Base-by-base conservation (phyloP, 1,140 invertebrate genomes). In the Meloidogyne chitwoodi region DNA sequence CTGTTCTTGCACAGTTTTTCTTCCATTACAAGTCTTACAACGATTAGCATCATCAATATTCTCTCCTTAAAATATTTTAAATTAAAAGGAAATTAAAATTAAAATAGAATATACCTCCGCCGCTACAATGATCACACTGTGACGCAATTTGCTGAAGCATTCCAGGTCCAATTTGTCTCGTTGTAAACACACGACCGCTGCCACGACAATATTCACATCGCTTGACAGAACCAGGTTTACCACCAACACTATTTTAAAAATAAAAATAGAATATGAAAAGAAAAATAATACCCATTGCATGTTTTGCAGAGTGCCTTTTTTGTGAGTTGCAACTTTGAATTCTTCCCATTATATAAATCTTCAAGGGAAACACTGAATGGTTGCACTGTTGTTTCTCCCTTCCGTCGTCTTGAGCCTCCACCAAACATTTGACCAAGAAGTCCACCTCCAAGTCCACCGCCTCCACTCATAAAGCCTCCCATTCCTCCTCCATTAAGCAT, bases 1-100 rank as follows among this genome's bases (percentile, higher is more conserved):
- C 38, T 88, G 86, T 72, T 91, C 89, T 76, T 88, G 85, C 3
- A 88, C 83, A 29, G 88, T 88, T 83, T 90, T 90, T 26, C 88
- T 86, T 11, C 90, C 90, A 29, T 90, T 90, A 87, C 94, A 96
- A 61, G 88, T 89, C 81, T 90, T 90, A 87, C 94, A 96, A 44
- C 91, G 90, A 87, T 93, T 92, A 80, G 89, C 89, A n/a, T 93
- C 92, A 84, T 91, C 91, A 77, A 95, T 92, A 41, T 90, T 90
- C 87, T 92, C 91, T 63, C 92, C 89, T 89, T 63, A 64, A 83
- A 68, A 63, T n/a, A 29, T 16, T 27, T 44, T 56, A 22, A 22
- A 38, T 6, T 41, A 8, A 12, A 73, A 73, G 10, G 0, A 64
- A 48, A 56, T n/a, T n/a, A 75, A 31, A 68, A 27, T 11, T 14